A percentile compares a stretch with the other conserved stretches of the same genome.
Evolutionary conservation across 2,797 vertebrate genomes (phyloP).

Genomic region (Toxotes lorentzi): DNA sequence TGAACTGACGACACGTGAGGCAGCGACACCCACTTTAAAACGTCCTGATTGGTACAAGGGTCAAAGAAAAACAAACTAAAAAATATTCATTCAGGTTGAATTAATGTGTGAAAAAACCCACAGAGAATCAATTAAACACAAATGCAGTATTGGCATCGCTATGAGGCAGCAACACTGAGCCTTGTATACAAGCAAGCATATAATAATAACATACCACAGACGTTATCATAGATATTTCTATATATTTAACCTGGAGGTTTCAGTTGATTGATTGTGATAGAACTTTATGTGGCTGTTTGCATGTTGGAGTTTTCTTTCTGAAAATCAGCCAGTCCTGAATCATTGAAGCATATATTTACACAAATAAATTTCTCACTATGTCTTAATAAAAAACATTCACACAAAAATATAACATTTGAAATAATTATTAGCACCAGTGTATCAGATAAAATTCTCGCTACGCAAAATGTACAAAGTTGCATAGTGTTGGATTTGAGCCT

Average conservation of each 20-base stretch:
- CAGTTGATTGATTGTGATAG: conserved; percentile 67
- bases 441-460: conserved; percentile 95
- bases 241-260: conserved; percentile 71
- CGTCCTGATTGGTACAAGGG: conserved; percentile 58
- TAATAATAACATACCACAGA: conserved; percentile 75
- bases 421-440: conserved; percentile 99
- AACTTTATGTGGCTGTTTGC: conserved; percentile 74
- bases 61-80: conserved; percentile 18
- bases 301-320: conserved; percentile 42
- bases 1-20: conserved; percentile 64
- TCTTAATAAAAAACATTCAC: conserved; percentile 93
- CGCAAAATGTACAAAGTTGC: conserved; percentile 96
- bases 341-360: conserved; percentile 92
- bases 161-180: conserved; percentile 74
- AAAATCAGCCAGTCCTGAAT: conserved; percentile 88
- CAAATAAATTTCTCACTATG: conserved; percentile 89
- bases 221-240: conserved; percentile 70
- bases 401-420: conserved; percentile 99
- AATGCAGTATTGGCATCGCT: conserved; percentile 70
- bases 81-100: conserved; percentile 48
- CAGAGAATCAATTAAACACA: conserved; percentile 66
- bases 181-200: conserved; percentile 79
- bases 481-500: conserved; percentile 89
- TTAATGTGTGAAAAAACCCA: conserved; percentile 64
- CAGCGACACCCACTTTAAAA: conserved; percentile 23